phyloP scores from a whole-genome alignment of 2,797 vertebrate species.

The Takifugu rubripes region DNA sequence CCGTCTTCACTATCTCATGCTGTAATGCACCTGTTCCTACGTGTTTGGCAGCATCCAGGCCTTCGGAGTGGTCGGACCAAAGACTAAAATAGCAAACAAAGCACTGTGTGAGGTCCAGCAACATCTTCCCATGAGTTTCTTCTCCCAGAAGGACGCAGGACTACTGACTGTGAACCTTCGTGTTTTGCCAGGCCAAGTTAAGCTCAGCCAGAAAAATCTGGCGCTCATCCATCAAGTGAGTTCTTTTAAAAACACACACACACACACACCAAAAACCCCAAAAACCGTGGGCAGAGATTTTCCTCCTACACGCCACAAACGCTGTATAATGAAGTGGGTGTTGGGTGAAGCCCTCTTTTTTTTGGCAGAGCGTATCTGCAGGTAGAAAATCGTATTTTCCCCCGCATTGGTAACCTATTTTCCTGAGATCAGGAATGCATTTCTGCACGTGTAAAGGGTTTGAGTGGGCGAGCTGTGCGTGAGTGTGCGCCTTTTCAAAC shows the following conservation, averaged over 20 bases:
- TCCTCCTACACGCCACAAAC: slow-evolving; percentile 45
- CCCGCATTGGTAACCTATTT: slow-evolving; percentile 57
- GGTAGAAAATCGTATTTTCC: slow-evolving; percentile 60
- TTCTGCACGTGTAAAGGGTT: slow-evolving; percentile 24
- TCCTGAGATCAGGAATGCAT: slow-evolving; percentile 49
- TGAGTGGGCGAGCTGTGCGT: slow-evolving; percentile 28
- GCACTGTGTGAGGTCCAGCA: slow-evolving; percentile 28
- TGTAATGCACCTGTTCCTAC: neutral
- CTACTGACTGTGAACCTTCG: slow-evolving; percentile 62
- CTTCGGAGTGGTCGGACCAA: neutral
- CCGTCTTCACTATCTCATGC: neutral
- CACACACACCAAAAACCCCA: neutral
- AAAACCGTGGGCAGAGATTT: slow-evolving; percentile 6
- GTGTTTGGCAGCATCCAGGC: slow-evolving; percentile 3
- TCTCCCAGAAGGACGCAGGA: slow-evolving; percentile 45
- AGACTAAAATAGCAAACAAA: slow-evolving; percentile 27
- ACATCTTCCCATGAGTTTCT: slow-evolving; percentile 26
- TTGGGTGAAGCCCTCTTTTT: slow-evolving; percentile 35
- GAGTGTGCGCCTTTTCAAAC: slow-evolving; percentile 25
- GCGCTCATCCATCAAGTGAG: slow-evolving; percentile 60
- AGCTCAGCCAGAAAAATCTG: slow-evolving; percentile 64
- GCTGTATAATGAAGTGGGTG: slow-evolving; percentile 47
- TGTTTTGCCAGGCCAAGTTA: slow-evolving; percentile 63
- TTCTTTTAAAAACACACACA: slow-evolving; percentile 28
- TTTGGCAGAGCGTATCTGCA: slow-evolving; percentile 38